A percentile compares a stretch with the other conserved stretches of the same genome.
These are phyloP conservation scores for Otis tarda DNA, from an alignment of 2,113 vertebrate species.

Conservation along the genomic window DNA sequence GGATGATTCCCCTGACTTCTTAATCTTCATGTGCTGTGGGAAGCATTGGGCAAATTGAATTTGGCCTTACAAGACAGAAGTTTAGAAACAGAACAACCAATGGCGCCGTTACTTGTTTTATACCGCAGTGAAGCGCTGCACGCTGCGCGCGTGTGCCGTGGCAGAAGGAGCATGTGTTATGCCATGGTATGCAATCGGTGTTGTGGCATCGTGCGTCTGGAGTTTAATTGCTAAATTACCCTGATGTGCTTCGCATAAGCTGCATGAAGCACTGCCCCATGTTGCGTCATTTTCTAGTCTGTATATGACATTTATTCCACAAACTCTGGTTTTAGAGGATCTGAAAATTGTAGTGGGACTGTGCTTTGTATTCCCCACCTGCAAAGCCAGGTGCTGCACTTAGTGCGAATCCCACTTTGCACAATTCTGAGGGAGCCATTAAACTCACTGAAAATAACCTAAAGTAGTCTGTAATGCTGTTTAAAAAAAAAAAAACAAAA, in stretches of 20 bases:
- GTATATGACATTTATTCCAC: neutral
- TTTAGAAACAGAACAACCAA: neutral
- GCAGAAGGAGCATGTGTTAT: neutral
- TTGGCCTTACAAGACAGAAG: neutral
- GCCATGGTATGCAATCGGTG: rapidly evolving
- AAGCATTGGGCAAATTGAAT: neutral
- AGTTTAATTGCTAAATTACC: neutral
- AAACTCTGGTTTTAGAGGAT: neutral
- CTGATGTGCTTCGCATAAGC: neutral
- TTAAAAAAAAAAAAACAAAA: neutral
- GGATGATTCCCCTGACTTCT: neutral
- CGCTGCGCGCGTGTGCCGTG: rapidly evolving
- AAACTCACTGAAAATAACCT: conserved; percentile 11
- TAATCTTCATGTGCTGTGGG: neutral
- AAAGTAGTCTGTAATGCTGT: neutral
- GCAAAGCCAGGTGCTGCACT: neutral
- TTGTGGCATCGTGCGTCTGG: neutral
- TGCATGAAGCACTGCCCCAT: neutral
- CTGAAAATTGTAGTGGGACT: neutral
- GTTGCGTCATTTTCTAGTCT: neutral
- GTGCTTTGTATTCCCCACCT: neutral
- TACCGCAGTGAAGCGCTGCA: neutral
- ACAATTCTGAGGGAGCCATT: neutral
- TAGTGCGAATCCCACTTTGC: neutral
- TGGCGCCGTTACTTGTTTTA: neutral